These are phyloP conservation scores for Reticulitermes speratus DNA, from an alignment of 1,140 invertebrate species.

Conservation along the genomic window DNA sequence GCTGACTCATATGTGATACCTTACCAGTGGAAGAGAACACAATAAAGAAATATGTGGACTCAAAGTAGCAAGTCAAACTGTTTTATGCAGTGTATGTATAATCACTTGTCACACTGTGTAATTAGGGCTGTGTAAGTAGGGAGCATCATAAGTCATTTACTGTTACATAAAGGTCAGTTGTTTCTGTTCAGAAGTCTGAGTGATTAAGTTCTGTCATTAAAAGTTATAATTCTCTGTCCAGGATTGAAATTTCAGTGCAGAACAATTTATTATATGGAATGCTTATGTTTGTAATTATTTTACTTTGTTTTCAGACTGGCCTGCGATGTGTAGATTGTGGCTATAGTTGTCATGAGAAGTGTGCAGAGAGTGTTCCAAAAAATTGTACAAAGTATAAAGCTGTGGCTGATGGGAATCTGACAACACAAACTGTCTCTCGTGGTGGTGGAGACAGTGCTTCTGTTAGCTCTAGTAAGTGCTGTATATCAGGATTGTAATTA, in stretches of 20 bases:
- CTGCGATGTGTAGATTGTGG: slow-evolving; percentile 90
- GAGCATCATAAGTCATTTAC: no score
- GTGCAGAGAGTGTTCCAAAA: slow-evolving; percentile 82
- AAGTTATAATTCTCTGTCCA: no score
- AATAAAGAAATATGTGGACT: no score
- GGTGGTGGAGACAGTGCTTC: slow-evolving; percentile 63
- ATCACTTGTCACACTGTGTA: no score
- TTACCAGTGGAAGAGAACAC: no score
- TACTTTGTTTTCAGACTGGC: slow-evolving; percentile 57
- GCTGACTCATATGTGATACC: no score
- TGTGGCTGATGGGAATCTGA: slow-evolving; percentile 63
- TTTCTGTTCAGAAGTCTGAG: no score
- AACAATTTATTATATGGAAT: background rate
- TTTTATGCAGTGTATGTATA: no score
- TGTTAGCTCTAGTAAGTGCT: slow-evolving; percentile 62
- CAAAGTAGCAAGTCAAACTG: no score
- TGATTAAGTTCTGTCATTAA: no score
- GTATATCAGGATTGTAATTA: background rate
- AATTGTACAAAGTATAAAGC: slow-evolving; percentile 89
- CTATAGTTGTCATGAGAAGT: slow-evolving; percentile 95
- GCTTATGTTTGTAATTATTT: background rate
- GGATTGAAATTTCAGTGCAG: background rate
- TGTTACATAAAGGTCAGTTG: no score
- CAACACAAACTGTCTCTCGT: slow-evolving; percentile 61
- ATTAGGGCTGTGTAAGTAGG: no score